Evolutionary conservation across 1,140 invertebrate species (phyloP).

Genomic region (Micrasema minimum): DNA sequence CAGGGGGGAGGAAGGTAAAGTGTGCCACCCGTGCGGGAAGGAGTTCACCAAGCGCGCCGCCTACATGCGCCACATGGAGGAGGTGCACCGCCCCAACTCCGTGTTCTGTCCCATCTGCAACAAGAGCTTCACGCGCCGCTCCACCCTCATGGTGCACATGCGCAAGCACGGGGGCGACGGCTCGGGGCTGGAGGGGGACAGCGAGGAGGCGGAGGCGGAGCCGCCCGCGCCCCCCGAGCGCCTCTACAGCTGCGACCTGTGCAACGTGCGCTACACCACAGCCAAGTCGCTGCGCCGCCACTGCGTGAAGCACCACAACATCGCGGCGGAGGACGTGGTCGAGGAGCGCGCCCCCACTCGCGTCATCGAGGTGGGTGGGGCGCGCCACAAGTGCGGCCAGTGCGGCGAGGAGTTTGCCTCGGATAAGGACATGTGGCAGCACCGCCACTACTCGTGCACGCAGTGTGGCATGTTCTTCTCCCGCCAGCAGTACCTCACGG

Average conservation of each 20-base stretch:
- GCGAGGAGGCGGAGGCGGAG: conserved; percentile 37
- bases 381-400: conserved; percentile 63
- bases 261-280: conserved; percentile 44
- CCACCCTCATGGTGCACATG: conserved; percentile 67
- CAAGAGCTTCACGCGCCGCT: conserved; percentile 67
- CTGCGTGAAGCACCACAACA: conserved; percentile 44
- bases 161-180: conserved; percentile 60
- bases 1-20: conserved; percentile 62
- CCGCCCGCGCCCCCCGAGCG: conserved; percentile 4
- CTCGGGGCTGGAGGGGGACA: conserved; percentile 60
- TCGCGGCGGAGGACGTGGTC: conserved; percentile 28
- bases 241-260: conserved; percentile 45
- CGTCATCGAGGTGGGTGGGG: conserved; percentile 18
- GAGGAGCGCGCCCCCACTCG: conserved; percentile 47
- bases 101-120: conserved; percentile 67
- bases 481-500: conserved; percentile 65
- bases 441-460: conserved; percentile 66
- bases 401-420: conserved; percentile 63
- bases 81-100: conserved; percentile 61
- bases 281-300: conserved; percentile 44
- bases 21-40: conserved; percentile 70
- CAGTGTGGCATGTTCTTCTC: conserved; percentile 69
- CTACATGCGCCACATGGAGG: conserved; percentile 69
- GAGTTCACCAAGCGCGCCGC: conserved; percentile 68
- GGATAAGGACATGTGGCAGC: conserved; percentile 61